Evolutionary conservation across 2,888 invertebrate species (phyloP).

Genomic region (Heliconius ethilla): DNA sequence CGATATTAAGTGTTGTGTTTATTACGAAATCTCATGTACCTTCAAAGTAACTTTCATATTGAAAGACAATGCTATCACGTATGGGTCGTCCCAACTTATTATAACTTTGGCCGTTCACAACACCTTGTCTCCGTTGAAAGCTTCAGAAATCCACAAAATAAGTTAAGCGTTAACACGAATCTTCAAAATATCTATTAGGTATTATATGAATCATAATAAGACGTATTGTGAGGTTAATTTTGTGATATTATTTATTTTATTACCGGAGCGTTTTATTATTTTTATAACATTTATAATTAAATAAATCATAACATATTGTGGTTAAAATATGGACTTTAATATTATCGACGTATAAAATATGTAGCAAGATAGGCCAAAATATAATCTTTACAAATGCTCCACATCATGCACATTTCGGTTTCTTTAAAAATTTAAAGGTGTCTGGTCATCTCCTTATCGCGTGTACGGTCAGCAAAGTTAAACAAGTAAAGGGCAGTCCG

Average conservation of each 20-base stretch:
- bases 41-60: constrained; percentile 59
- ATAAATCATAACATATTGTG: no score
- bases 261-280: no score
- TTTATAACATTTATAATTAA: neutral
- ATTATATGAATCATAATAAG: constrained; percentile 57
- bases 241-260: neutral
- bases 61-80: constrained; percentile 64
- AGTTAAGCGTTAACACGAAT: constrained; percentile 61
- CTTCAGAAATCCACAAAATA: constrained; percentile 70
- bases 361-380: neutral
- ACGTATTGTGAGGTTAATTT: constrained; percentile 20
- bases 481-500: neutral
- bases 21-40: neutral
- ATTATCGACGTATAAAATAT: neutral
- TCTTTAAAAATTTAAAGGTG: neutral
- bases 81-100: constrained; percentile 69
- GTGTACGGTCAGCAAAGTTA: neutral
- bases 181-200: constrained; percentile 58
- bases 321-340: neutral
- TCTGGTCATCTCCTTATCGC: no score
- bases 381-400: neutral
- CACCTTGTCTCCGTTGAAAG: constrained; percentile 65
- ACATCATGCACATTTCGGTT: neutral
- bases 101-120: constrained; percentile 76
- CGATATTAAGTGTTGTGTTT: neutral